Percentiles rank a stretch among this genome's conserved stretches.
Conservation (phyloP, 2,113 vertebrate species). For the Trematomus loennbergii region DNA sequence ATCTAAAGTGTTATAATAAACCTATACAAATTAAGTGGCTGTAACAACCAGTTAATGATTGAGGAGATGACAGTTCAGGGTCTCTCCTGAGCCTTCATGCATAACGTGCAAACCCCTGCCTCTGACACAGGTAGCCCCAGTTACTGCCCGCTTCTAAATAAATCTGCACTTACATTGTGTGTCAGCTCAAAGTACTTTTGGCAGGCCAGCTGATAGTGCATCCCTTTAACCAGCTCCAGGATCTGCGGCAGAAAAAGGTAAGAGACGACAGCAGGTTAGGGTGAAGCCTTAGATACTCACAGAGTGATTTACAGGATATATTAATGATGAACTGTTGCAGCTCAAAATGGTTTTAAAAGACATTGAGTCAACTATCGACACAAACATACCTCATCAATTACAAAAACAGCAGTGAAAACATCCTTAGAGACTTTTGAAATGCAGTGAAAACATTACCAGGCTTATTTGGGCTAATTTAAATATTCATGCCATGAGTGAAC, state of each 20-base stretch:
- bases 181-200: constrained; percentile 98
- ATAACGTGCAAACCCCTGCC: constrained; percentile 49
- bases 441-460: constrained; percentile 45
- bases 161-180: constrained; percentile 90
- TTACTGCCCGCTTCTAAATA: constrained; percentile 54
- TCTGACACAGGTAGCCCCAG: constrained; percentile 51
- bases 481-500: constrained; percentile 35
- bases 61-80: constrained; percentile 61
- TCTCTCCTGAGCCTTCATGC: constrained; percentile 47
- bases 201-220: constrained; percentile 97
- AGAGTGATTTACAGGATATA: background rate
- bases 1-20: constrained; percentile 72
- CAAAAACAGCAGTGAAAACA: constrained; percentile 30
- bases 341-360: constrained; percentile 28
- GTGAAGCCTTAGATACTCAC: constrained; percentile 7
- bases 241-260: constrained; percentile 81
- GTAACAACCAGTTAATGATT: constrained; percentile 73
- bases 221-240: constrained; percentile 95
- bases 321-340: constrained; percentile 14
- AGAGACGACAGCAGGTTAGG: background rate
- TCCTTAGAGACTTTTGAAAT: constrained; percentile 29
- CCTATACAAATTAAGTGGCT: constrained; percentile 71
- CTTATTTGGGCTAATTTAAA: constrained; percentile 44
- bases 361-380: constrained; percentile 21
- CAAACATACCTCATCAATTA: constrained; percentile 38